These are phyloP conservation scores for Chironomus striatipennis DNA, from an alignment of 1,140 invertebrate species.

Conservation along the genomic window DNA sequence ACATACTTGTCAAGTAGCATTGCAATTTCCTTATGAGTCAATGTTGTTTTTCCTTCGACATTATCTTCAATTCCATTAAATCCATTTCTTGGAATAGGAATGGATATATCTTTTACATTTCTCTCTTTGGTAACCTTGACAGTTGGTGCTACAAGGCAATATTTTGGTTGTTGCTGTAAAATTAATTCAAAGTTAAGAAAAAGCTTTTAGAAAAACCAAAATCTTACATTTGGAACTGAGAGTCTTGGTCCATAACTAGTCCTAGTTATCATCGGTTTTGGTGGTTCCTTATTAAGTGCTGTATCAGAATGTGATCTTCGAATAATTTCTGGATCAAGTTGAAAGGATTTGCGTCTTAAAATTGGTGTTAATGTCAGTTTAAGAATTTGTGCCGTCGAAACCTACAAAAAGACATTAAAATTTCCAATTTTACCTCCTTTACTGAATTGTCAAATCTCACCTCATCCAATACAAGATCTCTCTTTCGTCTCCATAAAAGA, in stretches of 20 bases:
- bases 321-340: slow-evolving; percentile 36
- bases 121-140: slow-evolving; percentile 47
- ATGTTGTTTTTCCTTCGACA: too few species aligned
- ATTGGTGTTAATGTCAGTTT: slow-evolving; percentile 72
- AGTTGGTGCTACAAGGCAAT: slow-evolving; percentile 44
- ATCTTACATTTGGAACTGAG: slow-evolving; percentile 35
- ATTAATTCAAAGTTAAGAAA: too few species aligned
- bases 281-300: slow-evolving; percentile 51
- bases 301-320: slow-evolving; percentile 62
- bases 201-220: too few species aligned
- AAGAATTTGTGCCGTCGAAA: slow-evolving; percentile 72
- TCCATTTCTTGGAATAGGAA: too few species aligned
- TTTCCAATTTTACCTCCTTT: neutral
- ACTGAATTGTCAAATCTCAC: neutral
- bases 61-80: too few species aligned
- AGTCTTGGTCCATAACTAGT: neutral
- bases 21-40: slow-evolving; percentile 37
- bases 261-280: slow-evolving; percentile 51
- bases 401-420: slow-evolving; percentile 28
- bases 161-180: too few species aligned
- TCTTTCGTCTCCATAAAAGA: slow-evolving; percentile 74
- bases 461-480: slow-evolving; percentile 71
- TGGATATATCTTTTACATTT: slow-evolving; percentile 43
- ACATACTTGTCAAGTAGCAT: too few species aligned
- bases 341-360: slow-evolving; percentile 57